Conservation (phyloP, 2,888 invertebrate species). For the Lasioglossum villosulum region DNA sequence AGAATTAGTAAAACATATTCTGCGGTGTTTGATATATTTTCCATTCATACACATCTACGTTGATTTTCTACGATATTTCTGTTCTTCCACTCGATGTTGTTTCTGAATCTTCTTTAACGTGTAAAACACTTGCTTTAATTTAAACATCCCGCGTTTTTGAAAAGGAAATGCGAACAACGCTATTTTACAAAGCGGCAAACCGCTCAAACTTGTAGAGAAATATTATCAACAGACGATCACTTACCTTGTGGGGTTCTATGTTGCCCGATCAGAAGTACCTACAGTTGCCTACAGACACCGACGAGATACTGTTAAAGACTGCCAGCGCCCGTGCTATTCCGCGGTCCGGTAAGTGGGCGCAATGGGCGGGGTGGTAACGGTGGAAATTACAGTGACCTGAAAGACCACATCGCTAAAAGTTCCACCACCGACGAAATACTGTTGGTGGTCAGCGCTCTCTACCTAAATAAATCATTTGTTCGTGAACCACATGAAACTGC, state of each 20-base stretch:
- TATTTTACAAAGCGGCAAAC: not conserved
- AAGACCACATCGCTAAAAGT: no score
- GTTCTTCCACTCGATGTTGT: not conserved
- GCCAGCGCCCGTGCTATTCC: no score
- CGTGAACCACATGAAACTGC: no score
- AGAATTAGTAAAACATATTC: conserved; percentile 39
- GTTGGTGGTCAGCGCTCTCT: no score
- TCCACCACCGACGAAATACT: no score
- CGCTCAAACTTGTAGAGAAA: not conserved
- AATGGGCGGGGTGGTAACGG: no score
- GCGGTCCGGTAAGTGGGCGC: no score
- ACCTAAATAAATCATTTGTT: no score
- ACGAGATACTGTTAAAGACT: no score
- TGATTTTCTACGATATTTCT: not conserved
- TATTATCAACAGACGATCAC: not conserved
- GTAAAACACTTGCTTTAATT: not conserved
- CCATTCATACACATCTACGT: not conserved
- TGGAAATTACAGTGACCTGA: no score
- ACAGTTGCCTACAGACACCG: no score
- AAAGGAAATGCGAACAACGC: not conserved
- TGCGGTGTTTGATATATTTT: not conserved
- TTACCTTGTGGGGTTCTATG: not conserved
- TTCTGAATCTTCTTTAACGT: not conserved
- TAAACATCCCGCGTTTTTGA: not conserved
- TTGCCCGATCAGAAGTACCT: not conserved